Base-by-base conservation (phyloP, 2,888 invertebrate species). In the Leptinotarsa rubiginosa region DNA sequence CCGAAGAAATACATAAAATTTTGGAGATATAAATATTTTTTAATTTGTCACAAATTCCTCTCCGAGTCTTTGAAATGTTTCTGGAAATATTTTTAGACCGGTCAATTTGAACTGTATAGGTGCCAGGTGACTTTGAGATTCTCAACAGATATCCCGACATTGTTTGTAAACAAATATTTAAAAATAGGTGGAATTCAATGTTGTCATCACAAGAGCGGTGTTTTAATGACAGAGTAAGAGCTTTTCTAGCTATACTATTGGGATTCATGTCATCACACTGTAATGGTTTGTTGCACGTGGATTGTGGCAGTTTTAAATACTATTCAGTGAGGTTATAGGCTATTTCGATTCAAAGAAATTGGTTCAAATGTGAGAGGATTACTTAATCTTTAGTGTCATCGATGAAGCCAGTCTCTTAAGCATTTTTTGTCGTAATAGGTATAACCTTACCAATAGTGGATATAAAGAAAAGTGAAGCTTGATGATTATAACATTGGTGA, bases 151-250 rank as follows among this genome's bases (percentile, higher is more conserved):
- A 56, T 56, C 41, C 47, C 22, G 62, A 62, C 62, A 70, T 20
- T 70, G 69, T 70, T 70, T 70, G 62, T 70, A 70, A 70, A 70
- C 69, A 70, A 59, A 62, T 47, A 62, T 47, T 13, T 70, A 64
- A 62, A 70, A 70, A 70, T 70, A 70, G 62, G n/a, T 12, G 52
- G 20, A 13, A 59, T 22, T 59, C 59, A 59, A 59, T 20, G 18
- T 41, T 62, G 62, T 62, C 62, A 62, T 41, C 62, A 16, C 31
- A 31, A 5, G 1, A n/a, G 62, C 62, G 62, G 62, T 62, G 31
- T 62, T 62, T 31, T 62, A 62, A 62, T 62, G 62, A 62, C 41
- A 62, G n/a, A 62, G 62, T 41, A 18, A 62, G 62, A 62, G 31
- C 41, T 31, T 13, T 62, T 62, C 41, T n/a, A 62, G 41, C 62